phyloP scores from a whole-genome alignment of 64 coral and sea anemone species.

The Porites australiensis region DNA sequence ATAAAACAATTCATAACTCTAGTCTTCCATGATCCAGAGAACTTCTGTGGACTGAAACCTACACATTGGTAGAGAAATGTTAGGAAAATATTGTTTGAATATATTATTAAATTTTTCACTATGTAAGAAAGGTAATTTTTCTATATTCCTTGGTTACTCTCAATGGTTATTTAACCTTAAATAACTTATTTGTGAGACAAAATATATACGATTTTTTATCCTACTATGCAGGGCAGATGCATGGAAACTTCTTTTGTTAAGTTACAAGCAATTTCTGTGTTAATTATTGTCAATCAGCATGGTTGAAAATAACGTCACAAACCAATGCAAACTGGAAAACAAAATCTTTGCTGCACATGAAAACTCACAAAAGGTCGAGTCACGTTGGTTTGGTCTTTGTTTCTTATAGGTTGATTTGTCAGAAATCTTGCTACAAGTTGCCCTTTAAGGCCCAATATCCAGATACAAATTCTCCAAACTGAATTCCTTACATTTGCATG shows the following conservation, averaged over 20 bases:
- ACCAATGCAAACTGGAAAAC: not conserved
- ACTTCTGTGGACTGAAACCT: not conserved
- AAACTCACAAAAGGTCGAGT: too few relatives aligned
- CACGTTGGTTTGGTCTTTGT: too few relatives aligned
- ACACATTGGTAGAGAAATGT: not conserved
- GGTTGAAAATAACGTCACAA: not conserved
- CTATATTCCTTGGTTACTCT: not conserved
- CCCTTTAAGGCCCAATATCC: too few relatives aligned
- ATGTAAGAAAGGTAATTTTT: not conserved
- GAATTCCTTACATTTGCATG: too few relatives aligned
- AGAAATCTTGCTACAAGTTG: too few relatives aligned
- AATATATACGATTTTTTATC: not conserved
- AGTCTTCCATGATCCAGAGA: not conserved
- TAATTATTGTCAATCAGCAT: not conserved
- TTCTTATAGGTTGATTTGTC: too few relatives aligned
- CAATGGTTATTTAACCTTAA: not conserved
- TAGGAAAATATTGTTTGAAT: constrained; percentile 29
- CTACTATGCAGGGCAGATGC: not conserved
- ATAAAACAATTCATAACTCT: too few relatives aligned
- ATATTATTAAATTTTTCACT: constrained; percentile 8
- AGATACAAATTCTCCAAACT: too few relatives aligned
- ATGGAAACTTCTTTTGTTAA: not conserved
- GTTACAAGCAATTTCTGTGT: too few relatives aligned
- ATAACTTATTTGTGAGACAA: constrained; percentile 5
- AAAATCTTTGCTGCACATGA: not conserved